Evolutionary conservation across 1,140 invertebrate genomes (phyloP).

Genomic region (Pteromalus puparum): DNA sequence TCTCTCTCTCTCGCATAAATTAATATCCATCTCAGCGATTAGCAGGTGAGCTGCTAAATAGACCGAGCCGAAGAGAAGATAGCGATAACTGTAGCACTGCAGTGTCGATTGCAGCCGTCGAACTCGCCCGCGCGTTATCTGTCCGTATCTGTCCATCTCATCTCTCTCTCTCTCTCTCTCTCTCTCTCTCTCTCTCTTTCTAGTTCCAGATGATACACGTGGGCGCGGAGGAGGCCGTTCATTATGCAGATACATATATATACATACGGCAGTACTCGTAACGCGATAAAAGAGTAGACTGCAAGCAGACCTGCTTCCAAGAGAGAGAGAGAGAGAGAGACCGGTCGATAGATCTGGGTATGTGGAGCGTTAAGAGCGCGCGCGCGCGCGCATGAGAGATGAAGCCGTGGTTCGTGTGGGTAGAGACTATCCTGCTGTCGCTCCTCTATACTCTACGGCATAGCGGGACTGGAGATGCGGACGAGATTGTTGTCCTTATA

Average conservation of each 20-base stretch:
- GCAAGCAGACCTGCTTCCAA: neutral
- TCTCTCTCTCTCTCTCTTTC: neutral
- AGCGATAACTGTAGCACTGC: too few relatives aligned
- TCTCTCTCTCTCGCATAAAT: too few relatives aligned
- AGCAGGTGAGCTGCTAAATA: too few relatives aligned
- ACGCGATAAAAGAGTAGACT: neutral
- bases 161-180: too few relatives aligned
- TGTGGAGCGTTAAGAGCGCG: constrained; percentile 32
- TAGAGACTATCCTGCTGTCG: neutral
- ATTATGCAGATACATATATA: neutral
- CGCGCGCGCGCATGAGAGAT: neutral
- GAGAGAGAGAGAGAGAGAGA: neutral
- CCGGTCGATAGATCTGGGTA: constrained; percentile 28
- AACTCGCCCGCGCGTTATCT: too few relatives aligned
- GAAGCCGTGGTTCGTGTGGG: neutral
- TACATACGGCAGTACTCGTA: neutral
- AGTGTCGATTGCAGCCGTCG: too few relatives aligned
- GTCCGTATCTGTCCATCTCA: too few relatives aligned
- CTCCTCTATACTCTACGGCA: neutral
- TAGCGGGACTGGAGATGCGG: neutral
- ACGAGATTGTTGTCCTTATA: constrained; percentile 1
- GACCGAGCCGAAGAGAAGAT: too few relatives aligned
- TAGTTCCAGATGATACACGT: neutral
- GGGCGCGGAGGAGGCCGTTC: neutral
- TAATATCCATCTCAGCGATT: too few relatives aligned